Evolutionary conservation across 2,113 vertebrate genomes (phyloP), one percentile per base, ranked within the genome.

Genomic region (Symphodus melops): DNA sequence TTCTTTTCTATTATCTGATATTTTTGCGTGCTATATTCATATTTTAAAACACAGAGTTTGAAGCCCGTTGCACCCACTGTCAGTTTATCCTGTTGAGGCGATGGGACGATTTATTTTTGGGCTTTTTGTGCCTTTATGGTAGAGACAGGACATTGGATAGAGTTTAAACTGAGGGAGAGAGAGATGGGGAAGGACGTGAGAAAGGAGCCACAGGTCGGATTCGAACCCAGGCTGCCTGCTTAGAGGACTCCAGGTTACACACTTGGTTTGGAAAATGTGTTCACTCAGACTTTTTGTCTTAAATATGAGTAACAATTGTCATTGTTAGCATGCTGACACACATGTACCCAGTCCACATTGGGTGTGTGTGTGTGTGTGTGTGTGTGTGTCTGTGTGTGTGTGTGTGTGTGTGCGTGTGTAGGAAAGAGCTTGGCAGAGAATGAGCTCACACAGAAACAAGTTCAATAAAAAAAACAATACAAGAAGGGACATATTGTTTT

Each of bases 351-450:
- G 66, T 21, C 53, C 75, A 64, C 23, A 54, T 58, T 59, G 52
- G 57, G 62, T 67, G 68, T 63, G 54, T 37, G 60, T 51, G 54
- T 46, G 28, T 65, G 44, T 70, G 14, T 65, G 44, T 70, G 14
- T 59, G 52, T 51, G 62, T 67, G 68, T 63, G 54, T 37, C 54
- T 51, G 54, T 46, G 28, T 65, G 44, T 70, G 14, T 59, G 52
- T 51, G 62, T 67, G 68, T 63, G 54, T 37, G 60, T 51, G 54
- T 46, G 28, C 59, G 44, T 70, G 14, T 49, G 2, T 42, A 36
- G 19, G 3, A 13, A 9, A n/a, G 51, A 21, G 17, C 39, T 42
- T 23, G 33, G 44, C 19, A 23, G 3, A 12, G 48, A 41, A 1
- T 39, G n/a, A 19, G 39, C 9, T 28, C 36, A 5, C 41, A 66